A percentile compares a stretch with the other conserved stretches of the same genome.
Conservation (phyloP, 2,888 invertebrate species). For the Trypoxylon attenuatum region DNA sequence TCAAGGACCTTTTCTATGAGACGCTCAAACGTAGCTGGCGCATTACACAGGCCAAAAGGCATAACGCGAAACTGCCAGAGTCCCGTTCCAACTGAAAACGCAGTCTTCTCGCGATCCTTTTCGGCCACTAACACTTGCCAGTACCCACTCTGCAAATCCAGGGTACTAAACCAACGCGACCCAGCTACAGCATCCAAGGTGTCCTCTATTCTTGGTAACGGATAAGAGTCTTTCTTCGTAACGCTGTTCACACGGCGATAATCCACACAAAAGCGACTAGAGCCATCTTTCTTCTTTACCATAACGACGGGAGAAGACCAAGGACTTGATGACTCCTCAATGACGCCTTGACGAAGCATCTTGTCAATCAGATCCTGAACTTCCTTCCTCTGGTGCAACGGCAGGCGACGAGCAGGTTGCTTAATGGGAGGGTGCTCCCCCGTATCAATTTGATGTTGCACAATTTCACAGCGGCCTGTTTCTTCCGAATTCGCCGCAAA, state of each 20-base stretch:
- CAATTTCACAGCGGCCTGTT: background rate
- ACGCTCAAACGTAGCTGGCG: background rate
- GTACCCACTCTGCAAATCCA: background rate
- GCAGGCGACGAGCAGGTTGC: background rate
- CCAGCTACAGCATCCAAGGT: background rate
- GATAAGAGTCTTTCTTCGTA: background rate
- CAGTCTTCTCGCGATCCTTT: too few species aligned
- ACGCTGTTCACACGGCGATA: background rate
- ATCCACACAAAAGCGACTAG: background rate
- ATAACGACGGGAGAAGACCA: background rate
- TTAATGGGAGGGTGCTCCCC: background rate
- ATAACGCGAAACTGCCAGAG: background rate
- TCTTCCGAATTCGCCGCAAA: background rate
- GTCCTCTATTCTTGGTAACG: background rate
- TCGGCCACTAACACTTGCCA: background rate
- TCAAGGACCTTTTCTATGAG: too few species aligned
- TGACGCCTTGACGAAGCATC: background rate
- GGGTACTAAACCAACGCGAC: background rate
- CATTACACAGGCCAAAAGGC: background rate
- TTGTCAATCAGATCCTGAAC: background rate
- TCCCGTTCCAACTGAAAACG: too few species aligned
- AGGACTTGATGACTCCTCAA: background rate
- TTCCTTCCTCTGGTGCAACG: background rate
- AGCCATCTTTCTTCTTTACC: background rate
- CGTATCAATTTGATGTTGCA: background rate